Base-by-base conservation (phyloP, 1,140 invertebrate species). In the Drosophila persimilis region DNA sequence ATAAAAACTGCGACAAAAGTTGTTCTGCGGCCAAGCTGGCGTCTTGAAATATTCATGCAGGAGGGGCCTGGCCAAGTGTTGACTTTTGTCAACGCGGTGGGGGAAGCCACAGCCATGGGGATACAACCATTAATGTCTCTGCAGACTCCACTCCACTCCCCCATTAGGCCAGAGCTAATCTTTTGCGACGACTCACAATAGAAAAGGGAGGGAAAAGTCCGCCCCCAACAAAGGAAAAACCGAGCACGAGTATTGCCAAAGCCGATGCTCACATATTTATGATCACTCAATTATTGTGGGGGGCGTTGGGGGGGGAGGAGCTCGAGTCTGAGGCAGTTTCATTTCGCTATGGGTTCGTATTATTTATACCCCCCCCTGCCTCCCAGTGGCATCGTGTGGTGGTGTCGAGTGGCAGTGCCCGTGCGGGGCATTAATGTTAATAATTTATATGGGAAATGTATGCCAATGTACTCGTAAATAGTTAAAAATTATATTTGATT, bases 401-500 rank as follows among this genome's bases (percentile, higher is more conserved):
- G 51, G 51, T 39, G 20, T 57, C 53, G 24, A 58, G 41, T n/a
- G 26, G 35, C 43, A 46, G 62, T 6, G 24, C 13, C 64, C 66
- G 67, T 80, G 77, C 65, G 39, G 61, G 54, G 54, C 80, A 85
- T 85, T 85, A 85, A 80, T 80, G 77, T 85, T 62, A 84, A 84
- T 84, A 84, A 80, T 84, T 79, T 59, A 63, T 83, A 44, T 83
- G 70, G 60, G 48, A 83, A 83, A 83, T 75, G 80, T 65, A 58
- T 50, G 63, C 52, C 57, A 66, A 80, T 85, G 80, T 76, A 54
- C 76, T 84, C 80, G 73, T 80, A 85, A 85, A 85, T 85, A 84
- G 80, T 85, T 80, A 85, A 85, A 85, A 85, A 85, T 80, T 85
- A 85, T 85, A 85, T 85, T 85, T 85, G 73, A 85, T 85, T 85